Base-by-base conservation (phyloP, 2,113 vertebrate species). In the Neogale vison region DNA sequence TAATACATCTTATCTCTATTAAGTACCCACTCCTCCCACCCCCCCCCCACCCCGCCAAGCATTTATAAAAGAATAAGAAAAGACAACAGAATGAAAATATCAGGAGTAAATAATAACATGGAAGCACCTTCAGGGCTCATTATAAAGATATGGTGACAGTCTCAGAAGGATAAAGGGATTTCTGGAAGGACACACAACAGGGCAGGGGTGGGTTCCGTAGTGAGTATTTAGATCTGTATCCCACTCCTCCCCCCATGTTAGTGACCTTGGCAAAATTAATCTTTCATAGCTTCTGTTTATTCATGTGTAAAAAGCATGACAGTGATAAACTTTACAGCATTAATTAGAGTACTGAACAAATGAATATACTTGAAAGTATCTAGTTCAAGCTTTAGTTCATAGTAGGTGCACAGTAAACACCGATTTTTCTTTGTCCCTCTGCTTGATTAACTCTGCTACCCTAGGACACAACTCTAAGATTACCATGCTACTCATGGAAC, bases 31-130 rank as follows among this genome's bases (percentile, higher is more conserved):
- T n/a, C n/a, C n/a, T n/a, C n/a, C n/a, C n/a, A n/a, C n/a, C 7
- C 20, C 42, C 7, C 20, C 42, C 7, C 20, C 42, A 4, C 39
- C 15, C 77, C 47, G 31, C 31, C 3, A 3, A 14, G 4, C 23
- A 36, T 77, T 96, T 42, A 67, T 89, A 45, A 36, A 96, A 18
- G 88, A 52, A 65, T 86, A 82, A 88, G 63, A 61, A 91, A 95
- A 55, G 87, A 59, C 34, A 47, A 21, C 45, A 84, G 59, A 83
- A 39, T 6, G 39, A 29, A 93, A 47, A 31, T 93, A 67, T 61
- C 29, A 29, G 23, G 50, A 76, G 3, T 85, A 55, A 93, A 42
- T 13, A 85, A 7, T 65, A 79, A 24, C 47, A 23, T 23, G 67
- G 1, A 55, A 45, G 15, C 63, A 24, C 94, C 52, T 91, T 95